Conservation (phyloP, 2,888 invertebrate genomes). For the Drosophila acutilabella region DNA sequence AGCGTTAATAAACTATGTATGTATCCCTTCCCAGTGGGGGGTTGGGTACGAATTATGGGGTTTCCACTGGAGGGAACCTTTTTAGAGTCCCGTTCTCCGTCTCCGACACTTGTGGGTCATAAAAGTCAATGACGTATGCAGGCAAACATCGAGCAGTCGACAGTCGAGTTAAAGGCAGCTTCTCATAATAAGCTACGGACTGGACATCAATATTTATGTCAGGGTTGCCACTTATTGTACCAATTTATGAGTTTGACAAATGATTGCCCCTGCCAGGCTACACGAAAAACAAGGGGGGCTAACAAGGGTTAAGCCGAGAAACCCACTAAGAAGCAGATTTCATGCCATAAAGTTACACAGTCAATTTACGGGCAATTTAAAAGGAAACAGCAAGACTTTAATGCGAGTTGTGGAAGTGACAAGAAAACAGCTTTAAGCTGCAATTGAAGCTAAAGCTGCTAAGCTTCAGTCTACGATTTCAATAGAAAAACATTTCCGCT, state of each 20-base stretch:
- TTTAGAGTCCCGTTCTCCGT: conserved; percentile 1
- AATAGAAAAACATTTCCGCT: neutral
- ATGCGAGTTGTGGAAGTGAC: neutral
- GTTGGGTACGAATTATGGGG: conserved; percentile 4
- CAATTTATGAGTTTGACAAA: conserved; percentile 62
- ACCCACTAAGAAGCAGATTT: conserved; percentile 40
- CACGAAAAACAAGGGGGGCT: conserved; percentile 17
- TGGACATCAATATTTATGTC: conserved; percentile 71
- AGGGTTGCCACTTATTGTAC: conserved; percentile 39
- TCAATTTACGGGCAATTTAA: conserved; percentile 34
- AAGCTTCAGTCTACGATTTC: neutral
- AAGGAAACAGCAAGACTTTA: conserved; percentile 20
- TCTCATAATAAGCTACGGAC: conserved; percentile 57
- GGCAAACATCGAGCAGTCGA: conserved; percentile 16
- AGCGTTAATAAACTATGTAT: conserved; percentile 54
- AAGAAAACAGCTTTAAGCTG: conserved; percentile 4
- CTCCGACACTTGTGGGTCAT: conserved; percentile 49
- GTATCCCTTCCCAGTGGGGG: conserved; percentile 9
- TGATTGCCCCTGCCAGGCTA: conserved; percentile 10
- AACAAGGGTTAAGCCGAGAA: conserved; percentile 9
- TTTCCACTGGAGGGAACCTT: conserved; percentile 32
- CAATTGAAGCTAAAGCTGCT: conserved; percentile 10
- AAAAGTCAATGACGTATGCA: conserved; percentile 61
- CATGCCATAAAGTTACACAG: conserved; percentile 20
- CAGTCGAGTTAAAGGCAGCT: conserved; percentile 24